Conservation (phyloP, 2,113 vertebrate species). For the Orcinus orca region DNA sequence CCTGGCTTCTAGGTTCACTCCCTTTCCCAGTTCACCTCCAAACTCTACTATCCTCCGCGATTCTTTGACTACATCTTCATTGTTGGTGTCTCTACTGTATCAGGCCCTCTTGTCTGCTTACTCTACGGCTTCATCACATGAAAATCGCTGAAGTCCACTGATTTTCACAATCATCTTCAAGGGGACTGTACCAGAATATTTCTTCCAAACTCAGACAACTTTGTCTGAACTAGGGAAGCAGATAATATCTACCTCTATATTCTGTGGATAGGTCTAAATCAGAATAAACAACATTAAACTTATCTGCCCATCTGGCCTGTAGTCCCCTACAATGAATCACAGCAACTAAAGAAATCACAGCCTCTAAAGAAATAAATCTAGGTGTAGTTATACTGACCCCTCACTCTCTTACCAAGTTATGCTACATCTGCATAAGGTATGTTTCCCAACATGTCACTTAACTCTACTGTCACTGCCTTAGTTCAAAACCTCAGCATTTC, state of each 20-base stretch:
- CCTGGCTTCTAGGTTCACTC: not conserved
- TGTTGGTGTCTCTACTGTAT: not conserved
- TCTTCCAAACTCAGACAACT: not conserved
- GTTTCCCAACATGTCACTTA: not conserved
- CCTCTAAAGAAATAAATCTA: not conserved
- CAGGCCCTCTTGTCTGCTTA: not conserved
- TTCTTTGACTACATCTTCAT: not conserved
- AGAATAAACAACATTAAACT: not conserved
- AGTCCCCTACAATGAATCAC: not conserved
- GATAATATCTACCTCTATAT: not conserved
- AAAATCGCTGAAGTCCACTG: not conserved
- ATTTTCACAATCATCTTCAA: not conserved
- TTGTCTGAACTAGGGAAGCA: not conserved
- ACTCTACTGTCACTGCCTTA: not conserved
- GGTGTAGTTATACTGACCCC: not conserved
- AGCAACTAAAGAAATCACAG: not conserved
- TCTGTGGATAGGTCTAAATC: not conserved
- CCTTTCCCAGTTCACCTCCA: not conserved
- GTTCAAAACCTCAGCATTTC: not conserved
- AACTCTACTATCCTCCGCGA: not conserved
- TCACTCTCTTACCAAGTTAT: not conserved
- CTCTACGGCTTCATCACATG: not conserved
- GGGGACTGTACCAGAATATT: not conserved
- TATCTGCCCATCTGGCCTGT: not conserved
- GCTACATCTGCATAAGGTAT: not conserved